Conservation (phyloP, 2,888 invertebrate species). For the Thereva nobilitata region DNA sequence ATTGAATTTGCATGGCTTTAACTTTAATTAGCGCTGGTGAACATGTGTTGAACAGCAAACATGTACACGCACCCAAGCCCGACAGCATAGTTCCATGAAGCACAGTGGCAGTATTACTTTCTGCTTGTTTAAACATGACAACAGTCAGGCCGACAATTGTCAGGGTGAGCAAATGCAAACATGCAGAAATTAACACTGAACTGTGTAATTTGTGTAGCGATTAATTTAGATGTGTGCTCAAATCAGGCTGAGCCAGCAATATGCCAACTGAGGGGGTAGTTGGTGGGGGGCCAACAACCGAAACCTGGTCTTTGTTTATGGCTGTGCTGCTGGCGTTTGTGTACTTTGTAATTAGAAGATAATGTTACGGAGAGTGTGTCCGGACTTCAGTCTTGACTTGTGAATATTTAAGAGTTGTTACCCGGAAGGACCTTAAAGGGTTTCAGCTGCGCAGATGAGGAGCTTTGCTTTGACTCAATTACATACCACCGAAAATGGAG, state of each 20-base stretch:
- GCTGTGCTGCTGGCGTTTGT: too few relatives aligned
- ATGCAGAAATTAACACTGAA: constrained; percentile 39
- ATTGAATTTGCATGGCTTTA: constrained; percentile 29
- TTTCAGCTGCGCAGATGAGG: too few relatives aligned
- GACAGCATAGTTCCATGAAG: not conserved
- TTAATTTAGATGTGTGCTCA: constrained; percentile 37
- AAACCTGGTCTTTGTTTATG: too few relatives aligned
- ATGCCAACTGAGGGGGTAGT: not conserved
- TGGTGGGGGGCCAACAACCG: too few relatives aligned
- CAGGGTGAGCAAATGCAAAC: constrained; percentile 37
- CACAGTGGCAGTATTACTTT: constrained; percentile 22
- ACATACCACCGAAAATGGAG: too few relatives aligned
- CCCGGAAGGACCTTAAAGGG: too few relatives aligned
- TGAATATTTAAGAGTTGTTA: too few relatives aligned
- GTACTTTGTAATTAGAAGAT: too few relatives aligned
- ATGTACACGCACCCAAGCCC: not conserved
- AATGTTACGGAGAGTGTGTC: too few relatives aligned
- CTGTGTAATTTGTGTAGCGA: constrained; percentile 40
- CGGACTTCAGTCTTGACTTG: too few relatives aligned
- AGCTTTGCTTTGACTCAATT: too few relatives aligned
- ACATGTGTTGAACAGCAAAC: constrained; percentile 25
- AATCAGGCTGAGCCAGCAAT: constrained; percentile 9
- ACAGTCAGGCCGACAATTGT: constrained; percentile 35
- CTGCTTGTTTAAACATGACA: constrained; percentile 39
- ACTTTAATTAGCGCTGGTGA: constrained; percentile 32